Evolutionary conservation across 1,140 invertebrate genomes (phyloP).

Genomic region (Cotesia glomerata): DNA sequence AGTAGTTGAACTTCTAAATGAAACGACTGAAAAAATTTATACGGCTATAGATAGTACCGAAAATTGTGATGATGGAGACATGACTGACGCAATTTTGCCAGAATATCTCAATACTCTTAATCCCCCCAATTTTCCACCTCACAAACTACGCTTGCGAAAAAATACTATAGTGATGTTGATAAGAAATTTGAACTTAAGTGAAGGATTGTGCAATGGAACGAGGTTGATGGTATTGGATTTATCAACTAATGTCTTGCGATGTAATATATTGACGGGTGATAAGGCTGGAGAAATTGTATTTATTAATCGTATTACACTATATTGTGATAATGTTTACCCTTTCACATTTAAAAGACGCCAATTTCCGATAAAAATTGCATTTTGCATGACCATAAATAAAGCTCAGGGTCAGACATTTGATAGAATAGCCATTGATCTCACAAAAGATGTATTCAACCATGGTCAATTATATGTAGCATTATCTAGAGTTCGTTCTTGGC

Average conservation of each 20-base stretch:
- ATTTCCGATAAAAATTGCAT: slow-evolving; percentile 54
- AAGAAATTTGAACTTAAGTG: slow-evolving; percentile 21
- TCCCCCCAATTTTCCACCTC: slow-evolving; percentile 10
- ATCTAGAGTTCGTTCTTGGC: slow-evolving; percentile 32
- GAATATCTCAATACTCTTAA: slow-evolving; percentile 27
- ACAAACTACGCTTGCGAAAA: not conserved
- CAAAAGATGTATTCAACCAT: slow-evolving; percentile 39
- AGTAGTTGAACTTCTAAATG: slow-evolving; percentile 5
- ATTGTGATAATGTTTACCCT: not conserved
- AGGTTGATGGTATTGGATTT: slow-evolving; percentile 31
- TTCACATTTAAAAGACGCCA: slow-evolving; percentile 34
- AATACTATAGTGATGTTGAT: slow-evolving; percentile 18
- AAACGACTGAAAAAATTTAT: slow-evolving; percentile 15
- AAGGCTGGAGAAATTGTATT: slow-evolving; percentile 27
- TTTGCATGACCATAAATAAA: slow-evolving; percentile 62
- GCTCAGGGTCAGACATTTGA: slow-evolving; percentile 47
- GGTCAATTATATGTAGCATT: slow-evolving; percentile 47
- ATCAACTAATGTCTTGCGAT: slow-evolving; percentile 29
- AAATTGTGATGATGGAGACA: slow-evolving; percentile 17
- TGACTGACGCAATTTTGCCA: slow-evolving; percentile 12
- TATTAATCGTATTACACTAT: slow-evolving; percentile 29
- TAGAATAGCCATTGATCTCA: slow-evolving; percentile 39
- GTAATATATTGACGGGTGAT: slow-evolving; percentile 24
- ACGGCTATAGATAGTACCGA: slow-evolving; percentile 16
- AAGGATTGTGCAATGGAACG: slow-evolving; percentile 32